Evolutionary conservation across 2,888 invertebrate genomes (phyloP), one percentile per base, ranked within the genome.

Genomic region (Chironomus riparius): DNA sequence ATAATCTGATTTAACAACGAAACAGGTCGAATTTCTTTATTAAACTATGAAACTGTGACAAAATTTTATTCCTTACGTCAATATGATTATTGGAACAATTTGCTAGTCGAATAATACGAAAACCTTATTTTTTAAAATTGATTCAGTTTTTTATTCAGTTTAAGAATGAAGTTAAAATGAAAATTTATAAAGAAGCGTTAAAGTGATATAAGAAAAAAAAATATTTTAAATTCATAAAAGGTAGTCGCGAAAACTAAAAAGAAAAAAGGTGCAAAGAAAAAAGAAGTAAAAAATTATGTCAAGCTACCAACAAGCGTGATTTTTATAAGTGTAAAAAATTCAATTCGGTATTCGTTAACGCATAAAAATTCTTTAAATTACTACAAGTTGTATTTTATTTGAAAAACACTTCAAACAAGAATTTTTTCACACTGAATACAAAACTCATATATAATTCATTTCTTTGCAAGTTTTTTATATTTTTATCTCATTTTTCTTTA

Each of bases 351-450:
- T 73, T 47, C 6, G 61, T 68, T 68, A 47, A 75, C 75, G 75
- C 75, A 75, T 75, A 75, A 75, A 38, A 76, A 76, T 76, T 76
- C 76, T 76, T 76, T 28, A 38, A 76, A 76, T 76, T 76, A 69
- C 48, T 69, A 69, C 69, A 76, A 69, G 48, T 50, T 76, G 76
- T 76, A 76, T 68, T 76, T 76, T 38, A 38, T 76, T 21, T 47
- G 47, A 48, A 68, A 74, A 74, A 74, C 74, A 74, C 62, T 68
- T 65, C 47, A 15, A 74, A 74, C 74, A 74, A 62, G 74, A 6
- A 74, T 68, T 68, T 74, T 68, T 28, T 22, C 21, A 68, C 74
- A 74, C 74, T 74, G 74, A 22, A 74, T 74, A 68, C 18, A 68
- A 68, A 70, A 70, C 70, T 70, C 72, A 73, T 61, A 47, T 73